Conservation (phyloP, 2,888 invertebrate genomes). For the Machimus rusticus region DNA sequence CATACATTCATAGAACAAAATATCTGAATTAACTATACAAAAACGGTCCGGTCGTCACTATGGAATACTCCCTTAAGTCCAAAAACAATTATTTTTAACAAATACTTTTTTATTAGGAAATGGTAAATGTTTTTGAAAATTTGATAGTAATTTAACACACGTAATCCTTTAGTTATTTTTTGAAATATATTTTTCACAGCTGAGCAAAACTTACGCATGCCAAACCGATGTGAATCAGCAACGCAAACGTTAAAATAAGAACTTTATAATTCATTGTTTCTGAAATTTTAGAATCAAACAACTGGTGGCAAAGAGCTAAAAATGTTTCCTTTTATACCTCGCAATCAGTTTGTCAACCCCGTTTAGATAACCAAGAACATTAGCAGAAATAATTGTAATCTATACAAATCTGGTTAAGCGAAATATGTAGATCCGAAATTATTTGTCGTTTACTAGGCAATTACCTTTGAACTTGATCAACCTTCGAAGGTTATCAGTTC, state of each 20-base stretch:
- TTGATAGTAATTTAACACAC: neutral
- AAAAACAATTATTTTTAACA: too few relatives aligned
- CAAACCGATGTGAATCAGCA: neutral
- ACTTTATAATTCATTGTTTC: conserved; percentile 48
- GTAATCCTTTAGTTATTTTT: neutral
- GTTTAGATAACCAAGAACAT: neutral
- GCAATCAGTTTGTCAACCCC: neutral
- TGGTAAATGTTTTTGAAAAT: too few relatives aligned
- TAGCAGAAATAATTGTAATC: neutral
- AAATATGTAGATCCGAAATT: neutral
- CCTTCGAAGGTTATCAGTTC: neutral
- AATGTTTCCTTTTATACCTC: neutral
- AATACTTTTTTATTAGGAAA: too few relatives aligned
- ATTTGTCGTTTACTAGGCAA: neutral
- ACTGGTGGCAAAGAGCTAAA: neutral
- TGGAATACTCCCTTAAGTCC: too few relatives aligned
- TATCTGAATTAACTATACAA: too few relatives aligned
- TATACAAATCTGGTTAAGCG: neutral
- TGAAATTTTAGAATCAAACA: neutral
- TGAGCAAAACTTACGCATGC: neutral
- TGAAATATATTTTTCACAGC: neutral
- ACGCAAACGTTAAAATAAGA: neutral
- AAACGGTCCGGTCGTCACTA: too few relatives aligned
- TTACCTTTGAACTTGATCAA: neutral
- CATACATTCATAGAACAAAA: too few relatives aligned